Conservation (phyloP, 1,140 invertebrate species). For the Musca vetustissima region DNA sequence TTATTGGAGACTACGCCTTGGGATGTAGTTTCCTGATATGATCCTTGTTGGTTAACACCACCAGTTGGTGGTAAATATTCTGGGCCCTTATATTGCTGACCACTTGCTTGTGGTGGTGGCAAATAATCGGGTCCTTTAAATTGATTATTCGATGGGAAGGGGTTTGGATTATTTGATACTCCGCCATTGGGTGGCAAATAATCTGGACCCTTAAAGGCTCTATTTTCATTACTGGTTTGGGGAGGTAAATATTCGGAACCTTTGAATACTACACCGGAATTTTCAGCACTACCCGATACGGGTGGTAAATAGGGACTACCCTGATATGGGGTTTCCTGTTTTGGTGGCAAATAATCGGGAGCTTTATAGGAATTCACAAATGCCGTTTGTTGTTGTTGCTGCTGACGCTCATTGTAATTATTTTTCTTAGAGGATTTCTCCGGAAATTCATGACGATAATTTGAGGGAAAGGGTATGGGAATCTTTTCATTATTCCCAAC, state of each 20-base stretch:
- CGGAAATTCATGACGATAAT: conserved; percentile 46
- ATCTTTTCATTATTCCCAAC: neutral
- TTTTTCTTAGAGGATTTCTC: neutral
- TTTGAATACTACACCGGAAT: neutral
- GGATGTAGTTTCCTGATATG: neutral
- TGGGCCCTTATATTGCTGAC: neutral
- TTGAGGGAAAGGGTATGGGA: conserved; percentile 44
- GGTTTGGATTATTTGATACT: neutral
- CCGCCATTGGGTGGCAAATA: conserved; percentile 14
- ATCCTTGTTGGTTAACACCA: neutral
- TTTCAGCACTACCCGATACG: neutral
- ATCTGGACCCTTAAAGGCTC: neutral
- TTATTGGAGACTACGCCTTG: neutral
- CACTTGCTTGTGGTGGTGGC: conserved; percentile 13
- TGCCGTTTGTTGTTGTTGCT: neutral
- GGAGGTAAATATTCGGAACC: neutral
- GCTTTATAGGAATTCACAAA: neutral
- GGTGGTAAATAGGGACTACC: conserved; percentile 38
- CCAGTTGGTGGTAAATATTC: conserved; percentile 5
- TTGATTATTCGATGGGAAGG: neutral
- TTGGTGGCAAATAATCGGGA: conserved; percentile 29
- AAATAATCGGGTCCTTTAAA: conserved; percentile 28
- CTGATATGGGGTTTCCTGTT: neutral
- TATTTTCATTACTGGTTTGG: neutral
- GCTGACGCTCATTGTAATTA: conserved; percentile 6